Conservation (phyloP, 1,140 invertebrate genomes). For the Plectrocnemia conspersa region DNA sequence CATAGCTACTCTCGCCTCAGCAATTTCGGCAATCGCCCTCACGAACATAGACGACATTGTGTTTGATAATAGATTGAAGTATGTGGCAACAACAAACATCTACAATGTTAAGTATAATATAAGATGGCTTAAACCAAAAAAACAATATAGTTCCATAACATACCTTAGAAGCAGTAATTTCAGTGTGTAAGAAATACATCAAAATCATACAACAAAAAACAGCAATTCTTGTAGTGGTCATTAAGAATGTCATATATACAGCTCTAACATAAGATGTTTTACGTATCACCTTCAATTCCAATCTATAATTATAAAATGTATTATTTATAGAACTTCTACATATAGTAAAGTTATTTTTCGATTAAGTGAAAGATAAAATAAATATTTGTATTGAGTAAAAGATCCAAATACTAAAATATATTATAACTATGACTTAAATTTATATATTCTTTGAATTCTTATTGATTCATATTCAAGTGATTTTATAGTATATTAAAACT, state of each 20-base stretch:
- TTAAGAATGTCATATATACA: constrained; percentile 62
- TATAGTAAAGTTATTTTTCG: too few relatives aligned
- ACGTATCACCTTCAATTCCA: constrained; percentile 58
- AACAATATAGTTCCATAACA: constrained; percentile 7
- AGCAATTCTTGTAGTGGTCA: constrained; percentile 62
- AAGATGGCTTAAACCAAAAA: background rate
- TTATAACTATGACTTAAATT: too few relatives aligned
- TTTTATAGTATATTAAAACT: too few relatives aligned
- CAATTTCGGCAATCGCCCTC: constrained; percentile 60
- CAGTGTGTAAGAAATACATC: constrained; percentile 51
- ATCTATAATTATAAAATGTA: constrained; percentile 39
- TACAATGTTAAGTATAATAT: constrained; percentile 24
- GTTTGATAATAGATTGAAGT: constrained; percentile 60
- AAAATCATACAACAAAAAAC: constrained; percentile 60
- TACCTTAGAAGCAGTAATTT: constrained; percentile 57
- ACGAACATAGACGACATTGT: constrained; percentile 68
- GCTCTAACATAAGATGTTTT: constrained; percentile 64
- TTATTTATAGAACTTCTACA: too few relatives aligned
- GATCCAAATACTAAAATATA: too few relatives aligned
- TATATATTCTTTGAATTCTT: too few relatives aligned
- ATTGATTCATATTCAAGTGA: too few relatives aligned
- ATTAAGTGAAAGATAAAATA: too few relatives aligned
- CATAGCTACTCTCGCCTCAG: constrained; percentile 58
- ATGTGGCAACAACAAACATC: constrained; percentile 62
- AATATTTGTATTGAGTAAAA: too few relatives aligned